Evolutionary conservation across 2,888 invertebrate genomes (phyloP).

Genomic region (Ypsolopha scabrella): DNA sequence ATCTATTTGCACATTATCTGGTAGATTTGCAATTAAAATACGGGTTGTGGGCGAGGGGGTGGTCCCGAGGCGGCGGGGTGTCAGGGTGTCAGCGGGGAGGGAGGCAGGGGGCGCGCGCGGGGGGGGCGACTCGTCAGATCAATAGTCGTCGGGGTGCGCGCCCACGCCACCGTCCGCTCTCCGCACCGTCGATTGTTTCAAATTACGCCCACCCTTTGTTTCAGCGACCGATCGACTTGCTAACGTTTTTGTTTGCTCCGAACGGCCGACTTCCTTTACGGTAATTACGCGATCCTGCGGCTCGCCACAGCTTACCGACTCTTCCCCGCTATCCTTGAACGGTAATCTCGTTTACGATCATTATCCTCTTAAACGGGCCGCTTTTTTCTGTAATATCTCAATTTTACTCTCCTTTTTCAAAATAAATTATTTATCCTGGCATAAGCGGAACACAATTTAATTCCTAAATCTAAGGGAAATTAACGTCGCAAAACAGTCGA

Average conservation of each 20-base stretch:
- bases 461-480: slow-evolving; percentile 10
- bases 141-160: slow-evolving; percentile 49
- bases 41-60: slow-evolving; percentile 32
- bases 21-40: slow-evolving; percentile 71
- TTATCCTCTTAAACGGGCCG: slow-evolving; percentile 9
- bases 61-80: too few species aligned
- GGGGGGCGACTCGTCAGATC: slow-evolving; percentile 54
- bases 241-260: slow-evolving; percentile 62
- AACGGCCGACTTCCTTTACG: slow-evolving; percentile 63
- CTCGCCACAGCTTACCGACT: slow-evolving; percentile 9
- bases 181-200: slow-evolving; percentile 66
- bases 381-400: neutral
- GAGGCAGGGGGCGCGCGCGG: slow-evolving; percentile 20
- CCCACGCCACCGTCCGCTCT: slow-evolving; percentile 35
- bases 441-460: neutral
- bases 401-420: neutral
- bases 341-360: slow-evolving; percentile 29
- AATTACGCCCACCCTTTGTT: slow-evolving; percentile 66
- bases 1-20: slow-evolving; percentile 70
- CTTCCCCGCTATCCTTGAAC: too few species aligned
- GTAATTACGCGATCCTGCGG: slow-evolving; percentile 64
- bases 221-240: slow-evolving; percentile 63
- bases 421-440: neutral
- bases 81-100: slow-evolving; percentile 17
- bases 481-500: slow-evolving; percentile 12